Evolutionary conservation across 2,797 vertebrate genomes (phyloP).

Genomic region (Moxostoma hubbsi): DNA sequence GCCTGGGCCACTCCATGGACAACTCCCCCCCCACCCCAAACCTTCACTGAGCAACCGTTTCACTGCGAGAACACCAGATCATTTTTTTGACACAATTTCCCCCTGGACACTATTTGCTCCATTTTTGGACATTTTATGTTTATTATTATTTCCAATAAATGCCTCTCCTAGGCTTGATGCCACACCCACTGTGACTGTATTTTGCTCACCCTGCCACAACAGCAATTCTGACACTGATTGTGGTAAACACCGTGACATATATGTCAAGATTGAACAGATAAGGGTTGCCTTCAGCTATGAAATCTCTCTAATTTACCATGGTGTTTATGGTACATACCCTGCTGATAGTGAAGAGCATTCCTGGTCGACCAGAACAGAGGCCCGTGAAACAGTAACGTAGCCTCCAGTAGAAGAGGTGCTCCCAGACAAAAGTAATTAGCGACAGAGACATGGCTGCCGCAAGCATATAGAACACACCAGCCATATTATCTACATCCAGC

Average conservation of each 20-base stretch:
- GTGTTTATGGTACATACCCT: constrained; percentile 77
- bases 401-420: constrained; percentile 97
- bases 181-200: too few species aligned
- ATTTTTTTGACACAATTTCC: too few species aligned
- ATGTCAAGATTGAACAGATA: constrained; percentile 36
- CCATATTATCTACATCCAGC: constrained; percentile 98
- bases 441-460: constrained; percentile 95
- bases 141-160: too few species aligned
- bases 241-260: constrained; percentile 32
- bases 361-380: constrained; percentile 88
- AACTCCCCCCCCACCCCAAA: too few species aligned
- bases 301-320: constrained; percentile 38
- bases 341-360: constrained; percentile 95
- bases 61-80: too few species aligned
- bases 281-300: constrained; percentile 10
- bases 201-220: too few species aligned
- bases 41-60: too few species aligned
- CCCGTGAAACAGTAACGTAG: constrained; percentile 96
- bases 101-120: too few species aligned
- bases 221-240: constrained; percentile 17
- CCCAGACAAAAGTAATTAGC: constrained; percentile 94
- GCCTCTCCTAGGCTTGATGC: too few species aligned
- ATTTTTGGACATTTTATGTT: too few species aligned
- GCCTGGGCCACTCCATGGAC: too few species aligned
- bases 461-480: constrained; percentile 95